phyloP scores from a whole-genome alignment of 2,797 vertebrate genomes.

The Sebastes wilsoni region DNA sequence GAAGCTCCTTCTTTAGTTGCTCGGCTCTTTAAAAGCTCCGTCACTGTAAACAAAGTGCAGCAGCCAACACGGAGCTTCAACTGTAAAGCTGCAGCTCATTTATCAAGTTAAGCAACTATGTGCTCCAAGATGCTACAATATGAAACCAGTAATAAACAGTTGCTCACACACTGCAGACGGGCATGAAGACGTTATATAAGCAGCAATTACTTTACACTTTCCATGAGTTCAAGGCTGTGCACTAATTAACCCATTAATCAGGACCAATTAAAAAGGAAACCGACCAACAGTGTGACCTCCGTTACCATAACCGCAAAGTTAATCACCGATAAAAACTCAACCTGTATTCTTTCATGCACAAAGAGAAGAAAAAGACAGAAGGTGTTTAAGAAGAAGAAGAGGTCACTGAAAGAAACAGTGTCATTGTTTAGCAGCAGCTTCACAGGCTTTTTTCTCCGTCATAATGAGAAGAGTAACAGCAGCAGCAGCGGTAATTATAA shows the following conservation, averaged over 20 bases:
- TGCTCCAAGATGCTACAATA: neutral
- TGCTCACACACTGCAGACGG: neutral
- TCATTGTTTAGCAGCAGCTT: neutral
- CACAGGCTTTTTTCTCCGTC: neutral
- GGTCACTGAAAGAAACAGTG: neutral
- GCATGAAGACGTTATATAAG: neutral
- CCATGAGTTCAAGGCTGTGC: neutral
- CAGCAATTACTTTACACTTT: neutral
- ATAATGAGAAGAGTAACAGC: neutral
- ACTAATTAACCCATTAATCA: slow-evolving; percentile 2
- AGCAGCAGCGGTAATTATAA: neutral
- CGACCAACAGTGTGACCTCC: neutral
- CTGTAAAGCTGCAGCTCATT: neutral
- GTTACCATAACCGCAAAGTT: neutral
- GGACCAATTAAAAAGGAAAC: neutral
- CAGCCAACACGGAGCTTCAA: neutral
- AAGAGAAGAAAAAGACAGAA: neutral
- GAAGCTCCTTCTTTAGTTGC: neutral
- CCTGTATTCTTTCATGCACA: neutral
- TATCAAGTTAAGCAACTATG: neutral
- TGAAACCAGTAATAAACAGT: neutral
- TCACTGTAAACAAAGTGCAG: neutral
- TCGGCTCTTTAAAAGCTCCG: neutral
- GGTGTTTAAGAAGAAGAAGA: neutral
- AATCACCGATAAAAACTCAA: neutral